Conservation (phyloP, 2,797 vertebrate genomes). For the Tenualosa thibaudeaui region DNA sequence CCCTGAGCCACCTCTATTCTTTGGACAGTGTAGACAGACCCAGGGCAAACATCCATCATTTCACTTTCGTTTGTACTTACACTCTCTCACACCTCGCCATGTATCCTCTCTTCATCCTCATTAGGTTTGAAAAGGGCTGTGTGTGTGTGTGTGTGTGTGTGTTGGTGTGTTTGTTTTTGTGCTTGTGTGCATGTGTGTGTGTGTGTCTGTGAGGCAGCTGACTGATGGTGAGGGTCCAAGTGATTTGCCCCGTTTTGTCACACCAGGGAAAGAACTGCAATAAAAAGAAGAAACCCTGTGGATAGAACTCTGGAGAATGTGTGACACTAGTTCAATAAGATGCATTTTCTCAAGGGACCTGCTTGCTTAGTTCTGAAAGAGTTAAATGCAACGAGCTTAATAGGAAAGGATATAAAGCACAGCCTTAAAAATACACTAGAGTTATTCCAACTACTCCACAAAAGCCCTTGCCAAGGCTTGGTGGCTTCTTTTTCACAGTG, state of each 20-base stretch:
- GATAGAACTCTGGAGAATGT: background rate
- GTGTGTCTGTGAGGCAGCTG: background rate
- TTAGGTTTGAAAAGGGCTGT: background rate
- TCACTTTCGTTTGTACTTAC: background rate
- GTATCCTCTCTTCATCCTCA: background rate
- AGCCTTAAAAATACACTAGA: background rate
- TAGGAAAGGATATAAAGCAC: background rate
- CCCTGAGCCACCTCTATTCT: background rate
- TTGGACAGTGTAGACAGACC: background rate
- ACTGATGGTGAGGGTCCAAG: background rate
- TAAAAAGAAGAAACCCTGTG: background rate
- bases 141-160: too few relatives aligned
- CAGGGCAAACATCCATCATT: background rate
- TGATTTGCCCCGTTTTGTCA: background rate
- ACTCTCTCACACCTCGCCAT: background rate
- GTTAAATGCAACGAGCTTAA: background rate
- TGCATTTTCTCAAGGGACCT: background rate
- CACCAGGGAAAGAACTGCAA: background rate
- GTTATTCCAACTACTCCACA: background rate
- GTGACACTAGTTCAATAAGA: background rate
- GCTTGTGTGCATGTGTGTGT: background rate
- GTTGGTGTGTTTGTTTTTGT: too few relatives aligned
- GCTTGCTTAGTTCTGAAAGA: background rate
- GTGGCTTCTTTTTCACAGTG: slow-evolving; percentile 69
- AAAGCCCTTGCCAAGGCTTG: slow-evolving; percentile 31